phyloP scores from a whole-genome alignment of 2,888 invertebrate species.

The Podotricha telesiphe region DNA sequence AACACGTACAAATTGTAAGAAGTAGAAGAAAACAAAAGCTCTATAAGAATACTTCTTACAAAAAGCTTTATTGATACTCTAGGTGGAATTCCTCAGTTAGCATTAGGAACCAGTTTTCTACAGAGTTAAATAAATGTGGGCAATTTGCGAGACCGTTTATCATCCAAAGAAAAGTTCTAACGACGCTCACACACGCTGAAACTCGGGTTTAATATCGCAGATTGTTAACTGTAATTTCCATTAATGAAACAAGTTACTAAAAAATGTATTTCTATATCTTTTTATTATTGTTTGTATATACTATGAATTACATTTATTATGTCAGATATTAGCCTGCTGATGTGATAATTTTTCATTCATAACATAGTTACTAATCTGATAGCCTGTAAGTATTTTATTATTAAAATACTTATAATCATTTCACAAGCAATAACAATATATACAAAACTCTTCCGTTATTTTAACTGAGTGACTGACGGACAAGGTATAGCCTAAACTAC shows the following conservation, averaged over 20 bases:
- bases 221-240: constrained; percentile 23
- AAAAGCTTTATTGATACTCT: constrained; percentile 48
- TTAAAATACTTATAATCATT: too few species aligned
- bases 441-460: too few species aligned
- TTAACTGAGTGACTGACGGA: too few species aligned
- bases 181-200: constrained; percentile 70
- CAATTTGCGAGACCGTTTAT: constrained; percentile 80
- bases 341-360: too few species aligned
- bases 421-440: too few species aligned
- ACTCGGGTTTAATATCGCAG: constrained; percentile 65
- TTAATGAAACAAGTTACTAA: constrained; percentile 26
- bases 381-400: too few species aligned
- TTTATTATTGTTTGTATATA: background rate
- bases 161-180: constrained; percentile 80
- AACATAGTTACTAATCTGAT: too few species aligned
- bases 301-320: too few species aligned
- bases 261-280: background rate
- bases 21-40: background rate
- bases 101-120: constrained; percentile 70
- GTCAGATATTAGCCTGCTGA: too few species aligned
- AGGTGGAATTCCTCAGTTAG: constrained; percentile 63
- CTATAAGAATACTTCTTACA: constrained; percentile 45
- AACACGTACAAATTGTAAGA: background rate
- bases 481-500: too few species aligned
- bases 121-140: constrained; percentile 74